phyloP scores from a whole-genome alignment of 92 coral and sea anemone genomes.

The Anthopleura xanthogrammica region DNA sequence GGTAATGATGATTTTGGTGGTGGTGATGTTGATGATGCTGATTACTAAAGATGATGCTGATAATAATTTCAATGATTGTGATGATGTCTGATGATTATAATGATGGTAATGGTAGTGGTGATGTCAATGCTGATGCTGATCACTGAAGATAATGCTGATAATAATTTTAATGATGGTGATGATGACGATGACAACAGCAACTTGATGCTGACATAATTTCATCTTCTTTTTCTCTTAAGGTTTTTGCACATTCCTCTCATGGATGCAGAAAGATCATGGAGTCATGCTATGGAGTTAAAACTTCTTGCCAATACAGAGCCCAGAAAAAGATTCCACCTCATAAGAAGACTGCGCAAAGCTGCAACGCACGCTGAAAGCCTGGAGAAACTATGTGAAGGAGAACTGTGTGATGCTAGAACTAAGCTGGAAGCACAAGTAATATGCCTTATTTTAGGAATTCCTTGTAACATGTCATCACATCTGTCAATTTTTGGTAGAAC shows the following conservation, averaged over 20 bases:
- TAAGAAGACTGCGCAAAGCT: slow-evolving; percentile 90
- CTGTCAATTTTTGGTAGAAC: too few species aligned
- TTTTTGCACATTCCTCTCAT: slow-evolving; percentile 92
- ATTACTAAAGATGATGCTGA: too few species aligned
- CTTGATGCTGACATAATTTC: neutral
- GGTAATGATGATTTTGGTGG: too few species aligned
- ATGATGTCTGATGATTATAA: too few species aligned
- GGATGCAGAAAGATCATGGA: slow-evolving; percentile 99
- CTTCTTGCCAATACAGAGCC: slow-evolving; percentile 94
- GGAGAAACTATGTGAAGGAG: slow-evolving; percentile 76
- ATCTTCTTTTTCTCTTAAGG: slow-evolving; percentile 37
- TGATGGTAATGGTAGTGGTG: too few species aligned
- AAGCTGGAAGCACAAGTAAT: slow-evolving; percentile 94
- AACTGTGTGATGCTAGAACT: slow-evolving; percentile 91
- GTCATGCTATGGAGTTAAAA: slow-evolving; percentile 98
- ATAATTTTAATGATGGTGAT: neutral
- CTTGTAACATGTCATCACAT: too few species aligned
- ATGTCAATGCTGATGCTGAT: too few species aligned
- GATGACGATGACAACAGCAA: neutral
- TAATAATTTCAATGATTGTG: too few species aligned
- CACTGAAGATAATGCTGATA: too few species aligned
- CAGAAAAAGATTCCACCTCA: slow-evolving; percentile 88
- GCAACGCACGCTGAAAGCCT: slow-evolving; percentile 82
- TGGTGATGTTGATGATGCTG: too few species aligned
- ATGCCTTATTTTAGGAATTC: too few species aligned